Evolutionary conservation across 2,113 vertebrate species (phyloP).

Genomic region (Asarcornis scutulata): DNA sequence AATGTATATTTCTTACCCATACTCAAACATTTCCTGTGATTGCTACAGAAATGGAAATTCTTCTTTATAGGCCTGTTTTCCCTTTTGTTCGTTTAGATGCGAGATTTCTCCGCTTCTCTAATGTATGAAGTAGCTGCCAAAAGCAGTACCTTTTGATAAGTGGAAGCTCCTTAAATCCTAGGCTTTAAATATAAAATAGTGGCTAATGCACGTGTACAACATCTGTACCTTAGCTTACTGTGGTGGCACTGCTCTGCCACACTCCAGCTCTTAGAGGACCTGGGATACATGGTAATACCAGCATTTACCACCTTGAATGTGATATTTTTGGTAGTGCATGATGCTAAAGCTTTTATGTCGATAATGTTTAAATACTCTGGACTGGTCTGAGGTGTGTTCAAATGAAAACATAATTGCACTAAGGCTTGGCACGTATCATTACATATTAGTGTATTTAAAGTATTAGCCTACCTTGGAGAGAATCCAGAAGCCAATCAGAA

Average conservation of each 20-base stretch:
- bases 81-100: background rate
- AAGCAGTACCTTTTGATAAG: background rate
- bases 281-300: background rate
- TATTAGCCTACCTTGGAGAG: background rate
- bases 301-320: background rate
- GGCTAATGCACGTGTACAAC: background rate
- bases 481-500: background rate
- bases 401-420: background rate
- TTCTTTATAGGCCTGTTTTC: background rate
- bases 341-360: background rate
- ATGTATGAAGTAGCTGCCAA: background rate
- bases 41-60: background rate
- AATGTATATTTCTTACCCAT: background rate
- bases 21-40: background rate
- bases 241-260: background rate
- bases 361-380: background rate
- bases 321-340: background rate
- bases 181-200: background rate
- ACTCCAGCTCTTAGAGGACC: background rate
- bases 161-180: background rate
- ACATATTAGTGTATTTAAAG: background rate
- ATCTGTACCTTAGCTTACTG: background rate
- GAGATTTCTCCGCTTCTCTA: background rate
- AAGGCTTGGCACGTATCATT: background rate
- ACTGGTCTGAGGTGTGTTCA: background rate